Conservation (phyloP, 2,888 invertebrate genomes). For the Elmis aenea region DNA sequence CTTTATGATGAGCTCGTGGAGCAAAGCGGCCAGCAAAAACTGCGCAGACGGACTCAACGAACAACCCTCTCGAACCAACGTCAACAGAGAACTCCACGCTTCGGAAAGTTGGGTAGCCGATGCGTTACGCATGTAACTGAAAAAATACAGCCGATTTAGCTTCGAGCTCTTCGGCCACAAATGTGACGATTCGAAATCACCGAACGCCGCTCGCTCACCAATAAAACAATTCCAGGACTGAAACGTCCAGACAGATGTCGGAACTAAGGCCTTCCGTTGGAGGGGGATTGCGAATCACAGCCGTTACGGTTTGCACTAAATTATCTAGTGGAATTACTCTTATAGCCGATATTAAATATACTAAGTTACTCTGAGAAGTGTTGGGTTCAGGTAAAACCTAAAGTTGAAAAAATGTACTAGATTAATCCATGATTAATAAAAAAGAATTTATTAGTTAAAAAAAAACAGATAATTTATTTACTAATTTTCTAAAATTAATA, state of each 20-base stretch:
- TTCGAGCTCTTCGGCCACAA: too few species aligned
- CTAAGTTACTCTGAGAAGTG: slow-evolving; percentile 67
- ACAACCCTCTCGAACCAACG: slow-evolving; percentile 70
- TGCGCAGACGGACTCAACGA: slow-evolving; percentile 70
- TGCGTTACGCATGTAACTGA: slow-evolving; percentile 60
- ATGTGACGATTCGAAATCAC: too few species aligned
- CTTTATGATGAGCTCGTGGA: slow-evolving; percentile 79
- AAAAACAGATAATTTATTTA: slow-evolving; percentile 3
- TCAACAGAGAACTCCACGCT: slow-evolving; percentile 71
- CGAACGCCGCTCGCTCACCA: too few species aligned
- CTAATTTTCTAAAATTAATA: slow-evolving; percentile 1
- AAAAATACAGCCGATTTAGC: too few species aligned
- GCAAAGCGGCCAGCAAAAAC: slow-evolving; percentile 70
- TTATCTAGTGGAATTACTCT: slow-evolving; percentile 81
- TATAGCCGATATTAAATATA: slow-evolving; percentile 73
- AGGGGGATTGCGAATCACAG: slow-evolving; percentile 75
- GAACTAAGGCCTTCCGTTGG: slow-evolving; percentile 55
- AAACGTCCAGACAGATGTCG: slow-evolving; percentile 67
- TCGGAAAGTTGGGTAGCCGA: slow-evolving; percentile 66
- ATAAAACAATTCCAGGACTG: slow-evolving; percentile 76
- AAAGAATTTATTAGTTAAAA: slow-evolving; percentile 1
- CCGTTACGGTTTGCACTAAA: slow-evolving; percentile 74
- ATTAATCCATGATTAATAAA: not conserved
- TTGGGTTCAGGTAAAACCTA: slow-evolving; percentile 61
- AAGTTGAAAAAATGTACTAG: slow-evolving; percentile 25